Evolutionary conservation across 2,888 invertebrate species (phyloP).

Genomic region (Orchestes rusci): DNA sequence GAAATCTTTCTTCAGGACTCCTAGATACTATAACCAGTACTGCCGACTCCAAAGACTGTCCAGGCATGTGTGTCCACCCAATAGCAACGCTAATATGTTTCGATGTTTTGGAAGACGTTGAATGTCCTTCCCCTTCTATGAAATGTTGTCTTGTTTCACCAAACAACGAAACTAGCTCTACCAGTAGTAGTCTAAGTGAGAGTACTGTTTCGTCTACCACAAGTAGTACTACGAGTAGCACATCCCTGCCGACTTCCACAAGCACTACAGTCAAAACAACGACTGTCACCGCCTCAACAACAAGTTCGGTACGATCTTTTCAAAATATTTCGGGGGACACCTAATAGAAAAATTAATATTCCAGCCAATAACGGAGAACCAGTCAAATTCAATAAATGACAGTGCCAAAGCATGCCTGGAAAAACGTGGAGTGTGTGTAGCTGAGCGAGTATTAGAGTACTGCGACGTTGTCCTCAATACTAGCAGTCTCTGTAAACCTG

Average conservation of each 20-base stretch:
- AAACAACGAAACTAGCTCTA: slow-evolving; percentile 45
- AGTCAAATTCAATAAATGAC: slow-evolving; percentile 21
- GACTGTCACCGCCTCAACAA: slow-evolving; percentile 25
- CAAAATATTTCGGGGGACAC: too few relatives aligned
- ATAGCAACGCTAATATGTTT: slow-evolving; percentile 80
- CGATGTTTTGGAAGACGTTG: slow-evolving; percentile 74
- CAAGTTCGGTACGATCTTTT: too few relatives aligned
- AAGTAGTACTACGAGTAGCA: slow-evolving; percentile 34
- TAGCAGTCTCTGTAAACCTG: slow-evolving; percentile 64
- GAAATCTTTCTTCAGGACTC: slow-evolving; percentile 51
- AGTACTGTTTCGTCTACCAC: slow-evolving; percentile 37
- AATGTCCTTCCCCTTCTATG: slow-evolving; percentile 74
- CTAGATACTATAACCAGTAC: slow-evolving; percentile 80
- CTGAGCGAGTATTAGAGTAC: slow-evolving; percentile 72
- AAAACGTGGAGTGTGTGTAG: slow-evolving; percentile 67
- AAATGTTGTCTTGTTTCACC: slow-evolving; percentile 77
- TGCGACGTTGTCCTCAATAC: slow-evolving; percentile 78
- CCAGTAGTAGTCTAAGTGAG: slow-evolving; percentile 29
- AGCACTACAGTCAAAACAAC: slow-evolving; percentile 31
- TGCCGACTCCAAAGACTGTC: slow-evolving; percentile 78
- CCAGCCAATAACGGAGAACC: slow-evolving; percentile 30
- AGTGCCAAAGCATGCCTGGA: slow-evolving; percentile 52
- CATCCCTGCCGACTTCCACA: slow-evolving; percentile 30
- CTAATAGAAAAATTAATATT: slow-evolving; percentile 23
- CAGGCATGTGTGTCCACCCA: slow-evolving; percentile 82